Conservation (phyloP, 2,888 invertebrate genomes). For the Pterostichus madidus region DNA sequence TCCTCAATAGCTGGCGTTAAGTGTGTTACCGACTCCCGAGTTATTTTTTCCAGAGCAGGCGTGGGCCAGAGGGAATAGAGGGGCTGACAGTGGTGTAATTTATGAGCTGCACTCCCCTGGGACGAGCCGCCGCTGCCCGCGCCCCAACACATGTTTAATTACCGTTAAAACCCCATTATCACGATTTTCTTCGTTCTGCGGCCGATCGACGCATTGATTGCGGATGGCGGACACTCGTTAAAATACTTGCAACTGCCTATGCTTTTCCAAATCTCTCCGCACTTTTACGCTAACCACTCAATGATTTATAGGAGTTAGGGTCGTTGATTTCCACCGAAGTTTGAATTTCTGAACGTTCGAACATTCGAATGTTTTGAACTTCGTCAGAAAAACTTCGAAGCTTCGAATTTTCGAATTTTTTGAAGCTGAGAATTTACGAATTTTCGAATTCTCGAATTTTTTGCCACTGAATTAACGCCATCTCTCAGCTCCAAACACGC, state of each 20-base stretch:
- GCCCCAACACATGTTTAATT: conserved; percentile 64
- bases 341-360: no score
- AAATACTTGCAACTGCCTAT: neutral
- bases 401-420: no score
- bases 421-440: no score
- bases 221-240: conserved; percentile 8
- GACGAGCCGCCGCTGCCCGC: conserved; percentile 52
- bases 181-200: conserved; percentile 53
- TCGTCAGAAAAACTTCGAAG: no score
- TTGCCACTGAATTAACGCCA: no score
- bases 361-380: no score
- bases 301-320: no score
- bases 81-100: conserved; percentile 49
- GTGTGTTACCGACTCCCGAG: conserved; percentile 64
- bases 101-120: conserved; percentile 60
- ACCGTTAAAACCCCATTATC: conserved; percentile 66
- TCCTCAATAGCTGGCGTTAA: conserved; percentile 62
- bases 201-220: conserved; percentile 47
- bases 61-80: no score
- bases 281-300: neutral
- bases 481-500: no score
- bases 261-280: neutral
- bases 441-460: no score
- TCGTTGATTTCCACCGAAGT: no score
- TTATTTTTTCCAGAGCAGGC: conserved; percentile 34